These are phyloP conservation scores for Anastrepha obliqua DNA, from an alignment of 1,140 invertebrate species.

Conservation along the genomic window DNA sequence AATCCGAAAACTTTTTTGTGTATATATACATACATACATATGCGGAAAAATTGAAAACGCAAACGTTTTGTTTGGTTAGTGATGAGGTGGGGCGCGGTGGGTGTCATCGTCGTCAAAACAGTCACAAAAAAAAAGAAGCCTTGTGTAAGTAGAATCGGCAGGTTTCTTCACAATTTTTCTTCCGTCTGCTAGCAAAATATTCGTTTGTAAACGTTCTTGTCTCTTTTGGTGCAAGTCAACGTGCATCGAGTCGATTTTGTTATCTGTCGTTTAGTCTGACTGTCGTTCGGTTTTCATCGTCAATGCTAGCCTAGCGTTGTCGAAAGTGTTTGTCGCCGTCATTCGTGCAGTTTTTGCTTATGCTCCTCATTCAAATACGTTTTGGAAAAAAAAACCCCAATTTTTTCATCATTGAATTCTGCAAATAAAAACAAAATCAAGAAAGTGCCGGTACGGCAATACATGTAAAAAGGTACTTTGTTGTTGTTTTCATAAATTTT, in stretches of 20 bases:
- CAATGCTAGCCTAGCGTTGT: neutral
- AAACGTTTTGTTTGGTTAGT: neutral
- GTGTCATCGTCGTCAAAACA: neutral
- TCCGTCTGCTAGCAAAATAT: slow-evolving; percentile 9
- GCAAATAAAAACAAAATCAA: slow-evolving; percentile 37
- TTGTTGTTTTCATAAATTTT: slow-evolving; percentile 20
- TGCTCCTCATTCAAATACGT: neutral
- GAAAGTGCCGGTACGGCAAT: neutral
- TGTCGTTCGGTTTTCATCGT: slow-evolving; percentile 18
- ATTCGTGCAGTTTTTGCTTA: neutral
- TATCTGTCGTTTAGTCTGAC: slow-evolving; percentile 11
- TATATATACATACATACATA: neutral
- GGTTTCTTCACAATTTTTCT: slow-evolving; percentile 2
- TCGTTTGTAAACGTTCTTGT: neutral
- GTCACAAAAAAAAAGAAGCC: neutral
- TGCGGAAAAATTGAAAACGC: too few species aligned
- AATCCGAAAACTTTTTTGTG: slow-evolving; percentile 9
- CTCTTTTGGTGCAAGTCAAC: neutral
- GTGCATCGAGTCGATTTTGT: slow-evolving; percentile 9
- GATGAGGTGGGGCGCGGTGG: neutral
- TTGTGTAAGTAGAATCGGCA: neutral
- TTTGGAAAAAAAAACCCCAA: neutral
- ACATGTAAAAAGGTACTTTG: neutral
- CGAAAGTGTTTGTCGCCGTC: neutral
- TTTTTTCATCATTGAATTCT: slow-evolving; percentile 37